Base-by-base conservation (phyloP, 2,113 vertebrate genomes). In the Upupa epops region DNA sequence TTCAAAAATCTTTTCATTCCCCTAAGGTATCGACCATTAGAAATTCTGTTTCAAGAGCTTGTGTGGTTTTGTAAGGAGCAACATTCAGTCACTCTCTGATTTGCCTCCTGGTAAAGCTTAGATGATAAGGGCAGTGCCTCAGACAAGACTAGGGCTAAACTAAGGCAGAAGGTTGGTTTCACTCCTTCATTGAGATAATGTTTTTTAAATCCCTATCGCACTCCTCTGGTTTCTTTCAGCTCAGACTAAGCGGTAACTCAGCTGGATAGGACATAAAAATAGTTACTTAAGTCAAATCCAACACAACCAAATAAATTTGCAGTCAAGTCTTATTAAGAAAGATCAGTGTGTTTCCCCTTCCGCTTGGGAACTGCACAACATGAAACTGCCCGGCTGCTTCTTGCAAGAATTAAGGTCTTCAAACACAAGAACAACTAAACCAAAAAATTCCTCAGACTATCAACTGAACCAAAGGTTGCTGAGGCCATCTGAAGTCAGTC, bases 21-120 rank as follows among this genome's bases (percentile, higher is more conserved):
- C 31, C 71, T 72, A 75, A 60, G 14, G 28, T 64, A 46, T 8
- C n/a, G 65, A 8, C 36, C 61, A 13, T 49, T 51, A 58, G 40
- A 48, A 73, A 80, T 85, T 83, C 6, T 78, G 17, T 40, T 88
- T 89, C 28, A 90, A 85, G 66, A 63, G 40, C 13, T 85, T 42
- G 5, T 72, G 36, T 59, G 15, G 8, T 73, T 87, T 94, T 70
- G 31, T n/a, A 86, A 76, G 28, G n/a, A 59, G 6, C 14, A 51
- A 8, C 29, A 32, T 56, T 59, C 28, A 79, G 26, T 16, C 36
- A 9, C 45, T 56, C 48, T 83, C 29, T 3, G 0, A 51, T 58
- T 83, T 54, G 49, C 17, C 65, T 74, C 22, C 49, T 42, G 55
- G 25, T 45, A 84, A 68, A 68, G 32, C 31, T 79, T 26, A 22